Conservation (phyloP, 1,140 invertebrate genomes). For the Euwallacea similis region DNA sequence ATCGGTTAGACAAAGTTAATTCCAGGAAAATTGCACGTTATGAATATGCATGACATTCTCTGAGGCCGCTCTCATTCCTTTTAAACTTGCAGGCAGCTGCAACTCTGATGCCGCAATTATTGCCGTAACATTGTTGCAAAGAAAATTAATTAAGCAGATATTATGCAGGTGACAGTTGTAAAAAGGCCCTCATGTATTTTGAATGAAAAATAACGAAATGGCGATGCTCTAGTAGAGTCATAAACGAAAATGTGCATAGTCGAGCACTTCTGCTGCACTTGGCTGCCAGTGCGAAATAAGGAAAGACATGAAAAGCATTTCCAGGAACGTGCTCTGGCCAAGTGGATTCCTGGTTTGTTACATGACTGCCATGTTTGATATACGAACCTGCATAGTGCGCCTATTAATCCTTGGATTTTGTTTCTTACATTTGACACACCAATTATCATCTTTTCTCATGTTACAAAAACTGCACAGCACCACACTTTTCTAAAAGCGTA, state of each 20-base stretch:
- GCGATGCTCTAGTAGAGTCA: conserved; percentile 1
- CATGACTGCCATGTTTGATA: conserved; percentile 15
- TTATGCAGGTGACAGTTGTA: too few species aligned
- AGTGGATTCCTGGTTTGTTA: conserved; percentile 23
- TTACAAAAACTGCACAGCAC: neutral
- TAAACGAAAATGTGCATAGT: conserved; percentile 22
- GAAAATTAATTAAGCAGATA: too few species aligned
- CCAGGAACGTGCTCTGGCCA: conserved; percentile 20
- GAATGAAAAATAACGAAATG: too few species aligned
- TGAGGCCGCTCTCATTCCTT: too few species aligned
- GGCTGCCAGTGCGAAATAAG: conserved; percentile 21
- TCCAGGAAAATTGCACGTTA: too few species aligned
- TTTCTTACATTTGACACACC: neutral
- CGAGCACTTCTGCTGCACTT: conserved; percentile 10
- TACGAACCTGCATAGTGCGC: neutral
- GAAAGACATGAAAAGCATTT: conserved; percentile 20
- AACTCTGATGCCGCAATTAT: too few species aligned
- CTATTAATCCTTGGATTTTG: conserved; percentile 22
- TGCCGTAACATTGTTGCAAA: too few species aligned
- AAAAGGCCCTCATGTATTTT: too few species aligned
- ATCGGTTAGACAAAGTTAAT: too few species aligned
- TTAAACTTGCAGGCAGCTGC: too few species aligned
- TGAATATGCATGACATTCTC: too few species aligned
- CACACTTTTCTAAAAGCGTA: too few species aligned
- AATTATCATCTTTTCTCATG: conserved; percentile 1